Evolutionary conservation across 2,113 vertebrate genomes (phyloP).

Genomic region (Miniopterus natalensis): DNA sequence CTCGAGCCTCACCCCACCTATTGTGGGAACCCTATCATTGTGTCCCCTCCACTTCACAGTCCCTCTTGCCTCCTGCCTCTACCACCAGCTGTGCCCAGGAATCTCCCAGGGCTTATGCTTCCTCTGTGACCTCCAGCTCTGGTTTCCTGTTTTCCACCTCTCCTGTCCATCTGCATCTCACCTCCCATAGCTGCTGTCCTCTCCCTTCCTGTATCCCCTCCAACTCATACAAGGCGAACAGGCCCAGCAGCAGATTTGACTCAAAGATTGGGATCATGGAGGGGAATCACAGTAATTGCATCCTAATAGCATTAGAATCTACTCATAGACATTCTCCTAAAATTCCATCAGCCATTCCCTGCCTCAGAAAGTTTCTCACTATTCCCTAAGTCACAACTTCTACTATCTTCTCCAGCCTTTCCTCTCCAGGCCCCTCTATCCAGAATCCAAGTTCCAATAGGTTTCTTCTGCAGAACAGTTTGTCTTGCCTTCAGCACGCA

Average conservation of each 20-base stretch:
- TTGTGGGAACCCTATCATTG: background rate
- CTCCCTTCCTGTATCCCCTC: background rate
- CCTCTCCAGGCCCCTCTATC: background rate
- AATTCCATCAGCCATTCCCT: background rate
- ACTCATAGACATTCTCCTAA: background rate
- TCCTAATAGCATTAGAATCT: background rate
- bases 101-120: background rate
- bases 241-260: background rate
- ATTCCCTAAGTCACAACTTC: background rate
- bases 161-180: background rate
- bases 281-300: background rate
- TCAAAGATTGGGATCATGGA: background rate
- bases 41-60: background rate
- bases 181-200: background rate
- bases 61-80: background rate
- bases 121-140: background rate
- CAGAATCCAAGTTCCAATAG: background rate
- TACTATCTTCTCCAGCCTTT: background rate
- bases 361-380: background rate
- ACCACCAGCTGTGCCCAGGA: background rate
- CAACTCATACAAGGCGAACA: background rate
- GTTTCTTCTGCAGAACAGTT: background rate
- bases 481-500: background rate
- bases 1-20: background rate
- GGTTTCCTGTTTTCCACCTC: background rate